phyloP scores from a whole-genome alignment of 2,113 vertebrate genomes.

The Tetrao urogallus region DNA sequence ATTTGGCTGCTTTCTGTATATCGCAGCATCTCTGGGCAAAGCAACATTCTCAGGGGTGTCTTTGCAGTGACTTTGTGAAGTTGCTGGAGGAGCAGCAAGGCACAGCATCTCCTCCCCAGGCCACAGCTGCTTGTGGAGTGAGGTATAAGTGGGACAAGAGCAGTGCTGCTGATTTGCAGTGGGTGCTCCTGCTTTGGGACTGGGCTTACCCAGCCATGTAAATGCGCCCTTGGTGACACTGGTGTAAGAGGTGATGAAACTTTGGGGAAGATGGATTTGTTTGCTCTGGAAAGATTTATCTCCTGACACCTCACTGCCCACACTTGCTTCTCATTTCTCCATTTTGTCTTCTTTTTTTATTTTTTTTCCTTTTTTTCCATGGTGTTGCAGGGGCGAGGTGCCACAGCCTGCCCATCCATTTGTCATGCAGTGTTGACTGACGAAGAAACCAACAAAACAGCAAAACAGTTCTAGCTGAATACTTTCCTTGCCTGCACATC shows the following conservation, averaged over 20 bases:
- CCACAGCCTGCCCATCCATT: neutral
- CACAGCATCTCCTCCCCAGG: neutral
- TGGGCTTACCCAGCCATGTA: rapidly evolving
- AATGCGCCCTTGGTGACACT: neutral
- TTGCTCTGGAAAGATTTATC: neutral
- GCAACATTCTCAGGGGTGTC: neutral
- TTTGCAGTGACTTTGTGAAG: slow-evolving; percentile 45
- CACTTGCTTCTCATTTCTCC: neutral
- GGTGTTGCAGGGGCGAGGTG: neutral
- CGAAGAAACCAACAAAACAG: neutral
- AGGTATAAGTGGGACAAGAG: rapidly evolving
- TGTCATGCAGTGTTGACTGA: neutral
- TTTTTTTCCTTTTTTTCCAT: neutral
- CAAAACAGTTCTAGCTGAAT: neutral
- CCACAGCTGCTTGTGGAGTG: rapidly evolving
- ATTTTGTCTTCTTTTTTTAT: neutral
- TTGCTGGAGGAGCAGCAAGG: neutral
- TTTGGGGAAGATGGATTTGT: neutral
- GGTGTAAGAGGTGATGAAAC: neutral
- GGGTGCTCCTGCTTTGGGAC: neutral
- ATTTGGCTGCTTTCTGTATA: neutral
- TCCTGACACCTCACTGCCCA: neutral
- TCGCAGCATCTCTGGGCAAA: neutral
- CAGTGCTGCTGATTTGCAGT: neutral
- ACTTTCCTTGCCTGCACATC: neutral